These are phyloP conservation scores for Formica aserva DNA, from an alignment of 2,888 invertebrate species.

Conservation along the genomic window DNA sequence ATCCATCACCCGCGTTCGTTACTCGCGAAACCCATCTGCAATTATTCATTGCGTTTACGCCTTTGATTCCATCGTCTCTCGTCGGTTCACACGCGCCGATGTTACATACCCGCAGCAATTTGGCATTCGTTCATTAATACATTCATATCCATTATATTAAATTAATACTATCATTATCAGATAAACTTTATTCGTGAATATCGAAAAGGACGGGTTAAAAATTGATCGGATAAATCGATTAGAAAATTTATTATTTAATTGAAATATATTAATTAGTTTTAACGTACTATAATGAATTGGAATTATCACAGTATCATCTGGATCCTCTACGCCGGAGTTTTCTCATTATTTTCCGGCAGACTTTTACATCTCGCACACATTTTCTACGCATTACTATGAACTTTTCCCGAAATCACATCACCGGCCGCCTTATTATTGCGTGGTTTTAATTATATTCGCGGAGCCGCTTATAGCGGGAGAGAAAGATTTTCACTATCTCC, in stretches of 20 bases:
- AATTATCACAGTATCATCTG: not conserved
- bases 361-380: not conserved
- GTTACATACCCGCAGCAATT: slow-evolving; percentile 14
- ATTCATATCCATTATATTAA: slow-evolving; percentile 16
- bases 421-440: slow-evolving; percentile 32
- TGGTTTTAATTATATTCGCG: slow-evolving; percentile 50
- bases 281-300: not conserved
- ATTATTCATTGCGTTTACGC: slow-evolving; percentile 73
- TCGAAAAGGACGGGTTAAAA: not conserved
- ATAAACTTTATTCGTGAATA: not conserved
- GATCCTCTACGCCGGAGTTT: not conserved
- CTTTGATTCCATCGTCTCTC: slow-evolving; percentile 40
- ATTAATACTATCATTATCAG: not conserved
- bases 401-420: slow-evolving; percentile 26
- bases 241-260: not conserved
- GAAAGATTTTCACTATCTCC: slow-evolving; percentile 26
- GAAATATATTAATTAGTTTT: slow-evolving; percentile 10
- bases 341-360: slow-evolving; percentile 1
- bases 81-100: slow-evolving; percentile 25
- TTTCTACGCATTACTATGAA: slow-evolving; percentile 19
- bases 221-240: not conserved
- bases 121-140: not conserved
- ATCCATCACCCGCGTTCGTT: slow-evolving; percentile 74
- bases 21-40: slow-evolving; percentile 66
- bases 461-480: slow-evolving; percentile 35